phyloP scores from a whole-genome alignment of 1,140 invertebrate species.

The Glomeris maerens region DNA sequence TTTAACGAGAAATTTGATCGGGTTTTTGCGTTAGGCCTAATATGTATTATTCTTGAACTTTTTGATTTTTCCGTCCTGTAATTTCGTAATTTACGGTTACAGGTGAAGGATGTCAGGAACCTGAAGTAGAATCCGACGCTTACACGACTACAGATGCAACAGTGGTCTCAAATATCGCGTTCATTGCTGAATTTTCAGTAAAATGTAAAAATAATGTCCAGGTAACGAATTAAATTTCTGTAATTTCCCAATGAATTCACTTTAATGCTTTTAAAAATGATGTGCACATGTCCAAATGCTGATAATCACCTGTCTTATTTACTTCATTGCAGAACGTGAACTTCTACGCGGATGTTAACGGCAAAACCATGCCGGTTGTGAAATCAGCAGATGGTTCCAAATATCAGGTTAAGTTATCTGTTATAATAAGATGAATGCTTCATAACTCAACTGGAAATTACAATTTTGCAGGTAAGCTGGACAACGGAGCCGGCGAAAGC shows the following conservation, averaged over 20 bases:
- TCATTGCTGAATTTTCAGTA: conserved; percentile 36
- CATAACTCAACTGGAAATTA: neutral
- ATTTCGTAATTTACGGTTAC: no score
- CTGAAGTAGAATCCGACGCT: conserved; percentile 32
- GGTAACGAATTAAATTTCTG: no score
- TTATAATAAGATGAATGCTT: neutral
- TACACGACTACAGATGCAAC: conserved; percentile 86
- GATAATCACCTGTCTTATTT: neutral
- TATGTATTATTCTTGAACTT: no score
- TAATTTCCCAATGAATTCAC: no score
- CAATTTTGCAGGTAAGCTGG: conserved; percentile 63
- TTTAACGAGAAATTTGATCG: no score
- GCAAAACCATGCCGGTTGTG: conserved; percentile 61
- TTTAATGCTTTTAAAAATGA: no score
- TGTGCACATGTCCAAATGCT: no score
- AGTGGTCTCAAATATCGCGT: conserved; percentile 62
- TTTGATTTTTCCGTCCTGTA: no score
- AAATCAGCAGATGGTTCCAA: conserved; percentile 51
- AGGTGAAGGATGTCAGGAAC: conserved; percentile 31
- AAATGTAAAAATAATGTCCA: conserved; percentile 33
- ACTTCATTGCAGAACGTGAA: conserved; percentile 38
- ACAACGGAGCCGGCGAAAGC: conserved; percentile 69
- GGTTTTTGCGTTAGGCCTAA: no score
- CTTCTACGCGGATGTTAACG: conserved; percentile 72
- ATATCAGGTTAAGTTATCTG: conserved; percentile 49